phyloP scores from a whole-genome alignment of 2,113 vertebrate species.

The Zosterops borbonicus region DNA sequence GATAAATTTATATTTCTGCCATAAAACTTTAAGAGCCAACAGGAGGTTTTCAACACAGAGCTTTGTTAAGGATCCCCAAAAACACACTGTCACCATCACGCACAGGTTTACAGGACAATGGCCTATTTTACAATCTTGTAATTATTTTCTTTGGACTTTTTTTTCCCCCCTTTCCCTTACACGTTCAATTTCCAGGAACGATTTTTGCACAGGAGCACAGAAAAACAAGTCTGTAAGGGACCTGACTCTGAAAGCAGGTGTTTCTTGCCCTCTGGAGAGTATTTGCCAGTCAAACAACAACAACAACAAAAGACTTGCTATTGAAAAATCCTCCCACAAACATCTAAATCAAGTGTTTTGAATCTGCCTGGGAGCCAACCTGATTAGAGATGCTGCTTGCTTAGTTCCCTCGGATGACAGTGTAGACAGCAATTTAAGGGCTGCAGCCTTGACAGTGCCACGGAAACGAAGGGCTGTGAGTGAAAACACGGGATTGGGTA shows the following conservation, averaged over 20 bases:
- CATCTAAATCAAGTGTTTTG: conserved; percentile 2
- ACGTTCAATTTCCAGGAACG: neutral
- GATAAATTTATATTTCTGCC: neutral
- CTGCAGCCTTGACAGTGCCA: neutral
- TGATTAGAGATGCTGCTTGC: neutral
- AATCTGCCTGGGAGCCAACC: neutral
- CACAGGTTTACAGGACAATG: neutral
- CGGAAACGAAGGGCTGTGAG: neutral
- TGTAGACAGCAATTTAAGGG: neutral
- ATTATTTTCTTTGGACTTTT: conserved; percentile 35
- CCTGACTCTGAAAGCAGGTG: neutral
- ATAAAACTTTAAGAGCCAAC: conserved; percentile 23
- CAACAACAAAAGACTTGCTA: neutral
- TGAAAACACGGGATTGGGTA: neutral
- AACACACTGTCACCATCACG: neutral
- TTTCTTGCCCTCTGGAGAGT: neutral
- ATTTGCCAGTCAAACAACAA: neutral
- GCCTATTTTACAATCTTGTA: neutral
- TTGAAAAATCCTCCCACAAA: conserved; percentile 14
- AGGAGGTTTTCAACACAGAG: neutral
- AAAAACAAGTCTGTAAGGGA: neutral
- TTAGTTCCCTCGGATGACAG: neutral
- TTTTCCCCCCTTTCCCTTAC: accelerated
- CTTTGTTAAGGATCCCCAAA: neutral
- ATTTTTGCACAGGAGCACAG: neutral